These are phyloP conservation scores for Porites rus DNA, from an alignment of 92 coral and sea anemone species.

Conservation along the genomic window DNA sequence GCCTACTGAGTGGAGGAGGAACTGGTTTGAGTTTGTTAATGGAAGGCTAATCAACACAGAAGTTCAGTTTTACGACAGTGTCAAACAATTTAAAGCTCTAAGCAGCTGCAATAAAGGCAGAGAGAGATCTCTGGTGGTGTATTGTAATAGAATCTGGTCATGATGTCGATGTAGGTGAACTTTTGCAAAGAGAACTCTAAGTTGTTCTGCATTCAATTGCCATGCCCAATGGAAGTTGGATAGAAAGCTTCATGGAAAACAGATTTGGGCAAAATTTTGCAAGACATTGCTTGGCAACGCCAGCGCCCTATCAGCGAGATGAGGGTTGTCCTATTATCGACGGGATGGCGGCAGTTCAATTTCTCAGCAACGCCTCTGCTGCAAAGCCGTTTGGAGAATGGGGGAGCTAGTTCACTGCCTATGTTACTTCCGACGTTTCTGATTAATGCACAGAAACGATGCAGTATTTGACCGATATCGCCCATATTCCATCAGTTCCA, in stretches of 20 bases:
- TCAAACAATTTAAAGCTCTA: slow-evolving; percentile 63
- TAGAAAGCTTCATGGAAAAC: slow-evolving; percentile 51
- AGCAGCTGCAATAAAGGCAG: slow-evolving; percentile 61
- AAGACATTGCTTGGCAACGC: slow-evolving; percentile 23
- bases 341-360: slow-evolving; percentile 68
- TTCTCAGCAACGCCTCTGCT: slow-evolving; percentile 53
- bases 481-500: slow-evolving; percentile 69
- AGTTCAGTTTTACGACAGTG: slow-evolving; percentile 55
- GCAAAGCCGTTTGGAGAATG: slow-evolving; percentile 68
- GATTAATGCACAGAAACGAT: slow-evolving; percentile 66
- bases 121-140: slow-evolving; percentile 69
- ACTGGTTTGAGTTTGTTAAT: slow-evolving; percentile 39
- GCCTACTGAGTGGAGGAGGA: slow-evolving; percentile 45
- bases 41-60: slow-evolving; percentile 50
- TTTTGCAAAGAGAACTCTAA: slow-evolving; percentile 54
- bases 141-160: slow-evolving; percentile 70
- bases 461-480: slow-evolving; percentile 65
- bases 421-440: slow-evolving; percentile 55
- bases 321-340: slow-evolving; percentile 65
- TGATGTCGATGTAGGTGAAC: slow-evolving; percentile 51
- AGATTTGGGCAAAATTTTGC: slow-evolving; percentile 58
- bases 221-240: slow-evolving; percentile 44
- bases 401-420: slow-evolving; percentile 59
- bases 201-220: slow-evolving; percentile 59
- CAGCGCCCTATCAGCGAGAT: slow-evolving; percentile 29